These are phyloP conservation scores for Anguilla anguilla DNA, from an alignment of 2,797 vertebrate genomes.

Conservation along the genomic window DNA sequence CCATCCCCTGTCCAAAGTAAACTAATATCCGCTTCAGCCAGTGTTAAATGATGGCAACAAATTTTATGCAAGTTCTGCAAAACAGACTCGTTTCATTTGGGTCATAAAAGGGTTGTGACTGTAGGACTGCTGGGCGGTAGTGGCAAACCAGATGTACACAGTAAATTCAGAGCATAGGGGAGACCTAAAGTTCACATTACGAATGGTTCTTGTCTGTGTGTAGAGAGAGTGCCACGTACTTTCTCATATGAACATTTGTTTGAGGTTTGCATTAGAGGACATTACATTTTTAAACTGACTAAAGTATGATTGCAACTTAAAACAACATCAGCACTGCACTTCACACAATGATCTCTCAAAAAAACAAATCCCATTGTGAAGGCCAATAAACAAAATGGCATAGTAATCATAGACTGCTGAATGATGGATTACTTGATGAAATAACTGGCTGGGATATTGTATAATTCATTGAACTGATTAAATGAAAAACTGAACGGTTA, in stretches of 20 bases:
- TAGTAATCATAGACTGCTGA: not conserved
- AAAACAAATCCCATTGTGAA: not conserved
- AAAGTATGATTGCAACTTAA: not conserved
- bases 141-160: constrained; percentile 1
- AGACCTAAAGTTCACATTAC: constrained; percentile 5
- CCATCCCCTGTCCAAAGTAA: not conserved
- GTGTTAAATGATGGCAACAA: not conserved
- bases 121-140: not conserved
- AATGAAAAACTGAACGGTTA: not conserved
- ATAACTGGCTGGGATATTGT: not conserved
- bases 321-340: not conserved
- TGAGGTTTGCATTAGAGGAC: too few relatives aligned
- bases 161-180: not conserved
- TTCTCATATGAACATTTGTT: not conserved
- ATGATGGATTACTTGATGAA: not conserved
- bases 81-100: not conserved
- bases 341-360: not conserved
- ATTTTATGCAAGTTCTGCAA: not conserved
- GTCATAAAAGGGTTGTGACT: not conserved
- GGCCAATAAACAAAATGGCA: not conserved
- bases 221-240: not conserved
- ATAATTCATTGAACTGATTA: not conserved
- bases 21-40: not conserved
- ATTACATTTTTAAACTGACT: too few relatives aligned
- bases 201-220: not conserved